Conservation (phyloP, 2,113 vertebrate genomes). For the Calyptomena viridis region DNA sequence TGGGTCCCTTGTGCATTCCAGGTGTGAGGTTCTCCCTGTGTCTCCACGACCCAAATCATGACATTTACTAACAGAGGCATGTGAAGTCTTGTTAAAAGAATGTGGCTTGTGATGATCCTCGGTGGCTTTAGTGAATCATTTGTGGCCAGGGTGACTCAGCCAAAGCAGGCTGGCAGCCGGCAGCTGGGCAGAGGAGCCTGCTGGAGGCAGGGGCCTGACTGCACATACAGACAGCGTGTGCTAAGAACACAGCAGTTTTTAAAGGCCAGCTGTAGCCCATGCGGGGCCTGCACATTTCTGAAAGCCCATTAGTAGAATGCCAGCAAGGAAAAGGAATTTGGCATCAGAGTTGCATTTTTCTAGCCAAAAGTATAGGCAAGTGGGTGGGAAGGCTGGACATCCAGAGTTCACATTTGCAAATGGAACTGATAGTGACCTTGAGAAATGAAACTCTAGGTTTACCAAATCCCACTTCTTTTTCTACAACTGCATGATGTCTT, state of each 20-base stretch:
- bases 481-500: not conserved
- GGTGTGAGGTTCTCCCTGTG: not conserved
- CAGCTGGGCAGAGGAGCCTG: not conserved
- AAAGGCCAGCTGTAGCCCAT: not conserved
- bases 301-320: not conserved
- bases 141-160: slow-evolving; percentile 33
- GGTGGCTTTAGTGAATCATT: not conserved
- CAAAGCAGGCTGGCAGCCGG: not conserved
- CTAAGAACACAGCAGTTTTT: not conserved
- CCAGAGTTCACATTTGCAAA: not conserved
- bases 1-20: not conserved
- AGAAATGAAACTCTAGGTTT: not conserved
- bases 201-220: not conserved
- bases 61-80: not conserved
- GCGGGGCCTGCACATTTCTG: not conserved
- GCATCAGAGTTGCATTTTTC: not conserved
- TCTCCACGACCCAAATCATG: not conserved
- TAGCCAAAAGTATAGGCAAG: not conserved
- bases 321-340: not conserved
- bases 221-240: accelerated
- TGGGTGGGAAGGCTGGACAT: not conserved
- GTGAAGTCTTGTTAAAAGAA: not conserved
- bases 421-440: not conserved
- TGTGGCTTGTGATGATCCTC: not conserved
- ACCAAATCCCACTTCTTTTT: not conserved